Base-by-base conservation (phyloP, 2,797 vertebrate species). In the Pseudochirops cupreus region DNA sequence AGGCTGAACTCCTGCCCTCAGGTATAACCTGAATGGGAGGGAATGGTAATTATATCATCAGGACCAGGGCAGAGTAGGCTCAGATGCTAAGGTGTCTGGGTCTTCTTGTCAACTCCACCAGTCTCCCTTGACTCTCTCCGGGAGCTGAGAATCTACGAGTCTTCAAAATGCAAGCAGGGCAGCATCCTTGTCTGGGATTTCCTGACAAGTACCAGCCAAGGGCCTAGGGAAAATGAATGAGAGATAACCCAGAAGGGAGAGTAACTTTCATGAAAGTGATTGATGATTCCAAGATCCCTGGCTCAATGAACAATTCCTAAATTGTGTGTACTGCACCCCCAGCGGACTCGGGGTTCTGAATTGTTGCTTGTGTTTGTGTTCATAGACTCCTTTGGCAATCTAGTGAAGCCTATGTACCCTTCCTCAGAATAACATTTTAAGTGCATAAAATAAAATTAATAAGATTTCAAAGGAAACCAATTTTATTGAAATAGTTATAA, bases 1-100 rank as follows among this genome's bases (percentile, higher is more conserved):
- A 99, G 98, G 99, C 99, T 0, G 99, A 99, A 97, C 99, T 99
- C 93, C 99, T 99, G 95, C 99, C 99, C 31, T 99, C 99, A 99
- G 99, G 99, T 99, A 98, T 46, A 50, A 7, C n/a, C 67, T 82
- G n/a, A 39, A 46, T 6, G 16, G n/a, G n/a, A 82, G 31, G 39
- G 74, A 87, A 50, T 28, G 39, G 21, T 46, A 87, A 87, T 87
- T 11, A 26, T 12, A 50, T 87, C 39, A 28, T 87, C 74, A 50
- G 24, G 21, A 4, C n/a, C 39, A 87, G 3, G 39, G 9, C 7
- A 50, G 21, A 87, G 26, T 46, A 46, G 39, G 39, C n/a, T 46
- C 74, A 82, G 18, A 46, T 46, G 18, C 74, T 82, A 87, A 87
- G 21, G 21, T 87, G 21, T 87, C 39, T 4, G 24, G 39, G 74